These are phyloP conservation scores for Acronicta alni DNA, from an alignment of 2,888 invertebrate species.

Conservation along the genomic window DNA sequence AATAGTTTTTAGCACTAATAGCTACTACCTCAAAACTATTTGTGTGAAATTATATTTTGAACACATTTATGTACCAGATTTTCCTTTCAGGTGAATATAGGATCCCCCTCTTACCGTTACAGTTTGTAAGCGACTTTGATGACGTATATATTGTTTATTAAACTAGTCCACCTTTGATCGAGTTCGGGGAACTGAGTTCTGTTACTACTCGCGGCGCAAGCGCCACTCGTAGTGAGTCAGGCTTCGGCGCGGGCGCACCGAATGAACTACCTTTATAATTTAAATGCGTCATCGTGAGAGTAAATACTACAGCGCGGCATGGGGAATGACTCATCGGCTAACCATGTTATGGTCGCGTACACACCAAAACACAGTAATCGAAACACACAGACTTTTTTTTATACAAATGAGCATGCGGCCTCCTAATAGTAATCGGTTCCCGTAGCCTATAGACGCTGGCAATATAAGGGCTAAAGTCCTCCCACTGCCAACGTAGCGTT, in stretches of 20 bases:
- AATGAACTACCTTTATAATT: slow-evolving; percentile 4
- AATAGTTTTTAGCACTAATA: too few species aligned
- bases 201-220: slow-evolving; percentile 3
- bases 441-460: too few species aligned
- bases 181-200: slow-evolving; percentile 22
- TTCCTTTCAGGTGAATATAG: not conserved
- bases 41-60: too few species aligned
- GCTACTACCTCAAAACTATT: too few species aligned
- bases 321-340: slow-evolving; percentile 36
- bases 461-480: too few species aligned
- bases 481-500: too few species aligned
- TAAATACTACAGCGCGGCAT: slow-evolving; percentile 9
- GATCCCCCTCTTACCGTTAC: not conserved
- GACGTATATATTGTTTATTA: not conserved
- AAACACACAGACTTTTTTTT: too few species aligned
- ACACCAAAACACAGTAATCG: too few species aligned
- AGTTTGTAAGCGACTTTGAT: not conserved
- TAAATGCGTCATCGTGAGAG: slow-evolving; percentile 49
- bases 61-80: too few species aligned
- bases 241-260: slow-evolving; percentile 6
- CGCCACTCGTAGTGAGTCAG: slow-evolving; percentile 35
- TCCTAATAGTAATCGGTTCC: too few species aligned
- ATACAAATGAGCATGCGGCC: too few species aligned
- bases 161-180: slow-evolving; percentile 1
- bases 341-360: not conserved